A percentile compares a stretch with the other conserved stretches of the same genome.
These are phyloP conservation scores for Xiphias gladius DNA, from an alignment of 2,113 vertebrate species.

Conservation along the genomic window DNA sequence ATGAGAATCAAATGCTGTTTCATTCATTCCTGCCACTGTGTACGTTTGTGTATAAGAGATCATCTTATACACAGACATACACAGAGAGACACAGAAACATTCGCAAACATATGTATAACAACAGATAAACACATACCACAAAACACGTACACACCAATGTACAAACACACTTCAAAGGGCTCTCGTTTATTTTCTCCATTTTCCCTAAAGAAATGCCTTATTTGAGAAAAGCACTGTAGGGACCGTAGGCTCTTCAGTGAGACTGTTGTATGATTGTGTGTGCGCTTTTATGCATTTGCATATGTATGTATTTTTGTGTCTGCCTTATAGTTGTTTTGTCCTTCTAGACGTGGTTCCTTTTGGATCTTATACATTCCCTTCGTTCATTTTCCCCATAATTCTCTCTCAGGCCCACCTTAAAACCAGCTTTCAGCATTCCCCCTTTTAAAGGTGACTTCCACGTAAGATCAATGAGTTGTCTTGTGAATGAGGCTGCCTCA, in stretches of 20 bases:
- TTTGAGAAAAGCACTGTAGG: not conserved
- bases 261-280: no score
- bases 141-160: not conserved
- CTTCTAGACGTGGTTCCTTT: not conserved
- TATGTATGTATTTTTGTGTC: not conserved
- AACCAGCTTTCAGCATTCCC: constrained; percentile 25
- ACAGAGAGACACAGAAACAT: not conserved
- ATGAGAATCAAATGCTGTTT: constrained; percentile 54
- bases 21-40: constrained; percentile 2
- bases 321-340: not conserved
- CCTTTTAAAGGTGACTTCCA: constrained; percentile 73
- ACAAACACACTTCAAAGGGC: constrained; percentile 35
- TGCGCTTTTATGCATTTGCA: constrained; percentile 15
- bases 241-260: not conserved
- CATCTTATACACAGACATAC: not conserved
- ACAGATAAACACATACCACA: not conserved
- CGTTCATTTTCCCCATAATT: not conserved
- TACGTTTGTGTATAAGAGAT: not conserved
- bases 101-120: constrained; percentile 10
- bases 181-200: constrained; percentile 21
- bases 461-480: constrained; percentile 73
- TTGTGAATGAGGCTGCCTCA: constrained; percentile 64
- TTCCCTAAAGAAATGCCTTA: constrained; percentile 6
- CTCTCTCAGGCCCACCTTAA: constrained; percentile 32
- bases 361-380: not conserved